Conservation (phyloP, 2,888 invertebrate species). For the Dione vanillae region DNA sequence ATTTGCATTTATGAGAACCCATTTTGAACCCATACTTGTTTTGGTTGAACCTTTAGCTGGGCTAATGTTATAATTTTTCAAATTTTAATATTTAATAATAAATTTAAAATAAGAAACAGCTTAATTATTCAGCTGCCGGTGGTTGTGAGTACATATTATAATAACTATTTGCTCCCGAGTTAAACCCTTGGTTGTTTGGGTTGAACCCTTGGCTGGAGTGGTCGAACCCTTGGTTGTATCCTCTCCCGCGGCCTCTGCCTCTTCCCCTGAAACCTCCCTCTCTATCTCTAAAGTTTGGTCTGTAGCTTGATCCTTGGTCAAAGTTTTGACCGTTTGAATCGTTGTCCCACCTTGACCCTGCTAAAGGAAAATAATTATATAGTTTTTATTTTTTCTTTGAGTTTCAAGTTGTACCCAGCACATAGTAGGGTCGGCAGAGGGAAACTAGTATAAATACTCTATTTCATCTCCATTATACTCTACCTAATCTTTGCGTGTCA, state of each 20-base stretch:
- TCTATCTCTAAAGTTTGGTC: conserved; percentile 41
- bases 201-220: conserved; percentile 48
- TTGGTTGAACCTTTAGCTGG: conserved; percentile 50
- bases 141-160: conserved; percentile 79
- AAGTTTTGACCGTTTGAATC: conserved; percentile 40
- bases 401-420: too few species aligned
- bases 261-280: conserved; percentile 28
- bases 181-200: conserved; percentile 44
- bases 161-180: conserved; percentile 65
- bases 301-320: conserved; percentile 40
- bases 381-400: too few species aligned
- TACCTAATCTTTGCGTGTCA: too few species aligned
- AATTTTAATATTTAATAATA: background rate
- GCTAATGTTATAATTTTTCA: too few species aligned
- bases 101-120: background rate
- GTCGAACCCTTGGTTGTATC: conserved; percentile 38
- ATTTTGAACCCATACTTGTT: conserved; percentile 47
- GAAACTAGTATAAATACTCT: too few species aligned
- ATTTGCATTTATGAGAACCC: conserved; percentile 60
- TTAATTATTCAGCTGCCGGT: conserved; percentile 44
- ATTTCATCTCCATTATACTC: too few species aligned
- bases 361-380: background rate
- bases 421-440: too few species aligned
- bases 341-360: conserved; percentile 48
- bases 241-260: conserved; percentile 36